Evolutionary conservation across 2,797 vertebrate species (phyloP).

Genomic region (Kryptolebias ocellatus): DNA sequence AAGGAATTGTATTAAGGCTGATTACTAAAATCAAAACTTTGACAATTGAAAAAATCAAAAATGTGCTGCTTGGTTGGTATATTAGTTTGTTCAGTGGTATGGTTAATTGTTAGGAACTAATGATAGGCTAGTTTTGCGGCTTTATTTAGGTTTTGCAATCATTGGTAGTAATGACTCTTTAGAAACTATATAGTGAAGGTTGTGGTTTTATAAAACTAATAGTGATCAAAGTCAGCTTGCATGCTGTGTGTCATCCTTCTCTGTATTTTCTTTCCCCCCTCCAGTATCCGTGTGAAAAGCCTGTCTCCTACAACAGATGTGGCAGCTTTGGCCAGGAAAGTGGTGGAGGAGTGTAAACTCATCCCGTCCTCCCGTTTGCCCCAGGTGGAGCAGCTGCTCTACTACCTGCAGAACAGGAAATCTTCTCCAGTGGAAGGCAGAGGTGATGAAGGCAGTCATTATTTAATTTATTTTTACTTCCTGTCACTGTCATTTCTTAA

Average conservation of each 20-base stretch:
- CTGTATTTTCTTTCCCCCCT: neutral
- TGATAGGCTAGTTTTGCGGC: too few relatives aligned
- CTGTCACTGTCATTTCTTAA: neutral
- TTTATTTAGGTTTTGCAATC: too few relatives aligned
- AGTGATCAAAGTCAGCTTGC: neutral
- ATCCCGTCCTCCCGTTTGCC: constrained; percentile 90
- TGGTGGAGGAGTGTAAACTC: constrained; percentile 95
- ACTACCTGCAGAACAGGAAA: constrained; percentile 94
- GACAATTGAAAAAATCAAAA: too few relatives aligned
- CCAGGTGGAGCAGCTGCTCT: constrained; percentile 94
- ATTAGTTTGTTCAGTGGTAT: too few relatives aligned
- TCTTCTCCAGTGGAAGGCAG: constrained; percentile 72
- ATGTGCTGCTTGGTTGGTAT: too few relatives aligned
- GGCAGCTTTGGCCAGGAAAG: constrained; percentile 90
- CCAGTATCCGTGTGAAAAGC: constrained; percentile 93
- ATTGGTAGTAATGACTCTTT: too few relatives aligned
- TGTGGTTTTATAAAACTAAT: too few relatives aligned
- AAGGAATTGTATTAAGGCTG: neutral
- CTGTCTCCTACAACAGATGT: constrained; percentile 93
- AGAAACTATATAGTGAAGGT: too few relatives aligned
- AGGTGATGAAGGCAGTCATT: constrained; percentile 22
- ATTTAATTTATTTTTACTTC: too few relatives aligned
- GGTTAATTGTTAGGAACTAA: too few relatives aligned
- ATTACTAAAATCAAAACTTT: neutral
- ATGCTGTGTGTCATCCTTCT: neutral